Evolutionary conservation across 2,113 vertebrate genomes (phyloP).

Genomic region (Eleginops maclovinus): DNA sequence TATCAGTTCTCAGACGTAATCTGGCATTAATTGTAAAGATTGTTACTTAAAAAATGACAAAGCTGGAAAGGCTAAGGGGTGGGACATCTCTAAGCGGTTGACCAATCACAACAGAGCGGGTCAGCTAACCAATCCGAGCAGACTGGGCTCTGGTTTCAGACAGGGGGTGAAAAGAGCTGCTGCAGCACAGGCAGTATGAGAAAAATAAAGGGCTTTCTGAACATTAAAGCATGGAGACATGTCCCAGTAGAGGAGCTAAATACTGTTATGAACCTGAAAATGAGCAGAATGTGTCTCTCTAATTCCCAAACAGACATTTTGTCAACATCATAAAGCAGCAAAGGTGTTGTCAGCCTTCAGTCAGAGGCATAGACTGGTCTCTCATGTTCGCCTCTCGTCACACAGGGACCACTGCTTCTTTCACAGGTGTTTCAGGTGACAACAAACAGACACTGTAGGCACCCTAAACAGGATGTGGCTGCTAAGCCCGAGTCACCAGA

Average conservation of each 20-base stretch:
- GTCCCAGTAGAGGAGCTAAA: too few relatives aligned
- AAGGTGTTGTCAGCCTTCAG: not conserved
- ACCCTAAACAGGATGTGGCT: conserved; percentile 80
- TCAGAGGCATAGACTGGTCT: conserved; percentile 36
- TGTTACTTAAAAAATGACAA: not conserved
- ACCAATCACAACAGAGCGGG: too few relatives aligned
- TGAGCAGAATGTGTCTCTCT: not conserved
- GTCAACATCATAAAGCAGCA: not conserved
- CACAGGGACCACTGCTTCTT: conserved; percentile 48
- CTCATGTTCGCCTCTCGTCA: conserved; percentile 42
- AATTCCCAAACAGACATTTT: not conserved
- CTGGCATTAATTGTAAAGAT: not conserved
- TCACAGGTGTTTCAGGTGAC: conserved; percentile 71
- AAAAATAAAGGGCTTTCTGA: too few relatives aligned
- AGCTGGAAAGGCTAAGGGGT: not conserved
- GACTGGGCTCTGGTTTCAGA: too few relatives aligned
- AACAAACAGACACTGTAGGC: conserved; percentile 72
- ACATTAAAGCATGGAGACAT: too few relatives aligned
- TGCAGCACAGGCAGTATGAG: too few relatives aligned
- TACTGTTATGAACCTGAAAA: too few relatives aligned
- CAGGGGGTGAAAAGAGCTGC: too few relatives aligned
- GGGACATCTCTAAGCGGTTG: too few relatives aligned
- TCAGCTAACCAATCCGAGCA: too few relatives aligned
- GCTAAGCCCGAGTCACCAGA: conserved; percentile 64
- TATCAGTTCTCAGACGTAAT: too few relatives aligned